Base-by-base conservation (phyloP, 2,888 invertebrate genomes). In the Drosophila silvestris region DNA sequence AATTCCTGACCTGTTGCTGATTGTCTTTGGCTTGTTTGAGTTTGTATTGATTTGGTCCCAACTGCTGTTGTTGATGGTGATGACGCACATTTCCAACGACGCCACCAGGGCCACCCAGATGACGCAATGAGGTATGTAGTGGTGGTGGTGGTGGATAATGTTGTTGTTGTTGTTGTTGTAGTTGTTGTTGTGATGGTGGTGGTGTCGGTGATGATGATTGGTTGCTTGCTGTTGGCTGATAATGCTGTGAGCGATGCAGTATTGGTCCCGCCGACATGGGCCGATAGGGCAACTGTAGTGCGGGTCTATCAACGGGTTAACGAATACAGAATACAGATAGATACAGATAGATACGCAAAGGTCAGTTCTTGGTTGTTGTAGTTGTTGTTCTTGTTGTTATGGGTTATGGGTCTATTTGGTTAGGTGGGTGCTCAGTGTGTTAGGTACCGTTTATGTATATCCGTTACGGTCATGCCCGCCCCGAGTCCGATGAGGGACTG, bases 401-500 rank as follows among this genome's bases (percentile, higher is more conserved):
- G 26, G 47, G 9, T 56, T 54, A 54, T 76, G 67, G 74, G 66
- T 77, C 72, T 70, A 62, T 74, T 69, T 63, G 44, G 37, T 68
- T 71, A 50, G 62, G 74, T 77, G 51, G 51, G 73, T 82, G 79
- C 70, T 70, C 47, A 69, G 69, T 67, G 69, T 74, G 54, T 75
- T 81, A 80, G 78, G 84, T 94, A 96, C 96, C 96, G 96, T 95
- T 95, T 95, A 93, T 94, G 94, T 92, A 95, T 95, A 94, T 96
- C 96, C 94, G 97, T 96, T 64, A 97, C 96, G 93, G 97, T 97
- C 94, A 97, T 96, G 94, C 98, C 98, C 94, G 96, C 93, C 98
- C 98, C 94, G 98, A 98, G 96, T 98, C 98, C 94, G 98, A 98
- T 94, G 97, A 97, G 89, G 98, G 97, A 92, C 97, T 97, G 93